A percentile compares a stretch with the other conserved stretches of the same genome.
Evolutionary conservation across 1,140 invertebrate species (phyloP).

Genomic region (Ceratosolen fusciceps): DNA sequence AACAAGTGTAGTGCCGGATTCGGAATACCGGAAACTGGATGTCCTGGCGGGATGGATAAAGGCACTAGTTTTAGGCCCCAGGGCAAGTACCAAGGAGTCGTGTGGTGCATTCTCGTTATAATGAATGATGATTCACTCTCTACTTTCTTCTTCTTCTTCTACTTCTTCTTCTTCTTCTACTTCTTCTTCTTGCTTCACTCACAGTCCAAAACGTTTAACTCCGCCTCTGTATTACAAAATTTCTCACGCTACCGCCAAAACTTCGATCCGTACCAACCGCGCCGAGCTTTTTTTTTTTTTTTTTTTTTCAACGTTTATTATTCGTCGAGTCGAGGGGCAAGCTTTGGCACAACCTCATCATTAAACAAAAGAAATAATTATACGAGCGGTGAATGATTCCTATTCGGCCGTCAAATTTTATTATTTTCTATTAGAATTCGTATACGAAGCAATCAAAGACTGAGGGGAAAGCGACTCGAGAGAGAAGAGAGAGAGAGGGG

Average conservation of each 20-base stretch:
- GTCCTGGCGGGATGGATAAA: constrained; percentile 66
- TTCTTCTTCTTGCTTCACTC: not conserved
- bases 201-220: not conserved
- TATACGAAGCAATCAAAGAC: no score
- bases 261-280: not conserved
- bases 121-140: not conserved
- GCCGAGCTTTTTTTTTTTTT: no score
- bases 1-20: constrained; percentile 66
- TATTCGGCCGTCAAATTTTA: no score
- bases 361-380: not conserved
- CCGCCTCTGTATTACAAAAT: not conserved
- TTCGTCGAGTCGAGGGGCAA: no score
- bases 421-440: no score
- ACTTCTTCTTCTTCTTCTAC: not conserved
- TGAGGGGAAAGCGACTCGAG: no score
- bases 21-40: constrained; percentile 67
- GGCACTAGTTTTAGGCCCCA: constrained; percentile 70
- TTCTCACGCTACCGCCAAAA: not conserved
- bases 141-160: not conserved
- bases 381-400: no score
- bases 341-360: no score
- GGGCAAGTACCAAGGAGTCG: constrained; percentile 69
- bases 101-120: constrained; percentile 65
- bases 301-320: no score
- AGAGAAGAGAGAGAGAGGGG: no score